A percentile compares a stretch with the other conserved stretches of the same genome.
phyloP scores from a whole-genome alignment of 2,113 vertebrate species.

The Pelmatolapia mariae region DNA sequence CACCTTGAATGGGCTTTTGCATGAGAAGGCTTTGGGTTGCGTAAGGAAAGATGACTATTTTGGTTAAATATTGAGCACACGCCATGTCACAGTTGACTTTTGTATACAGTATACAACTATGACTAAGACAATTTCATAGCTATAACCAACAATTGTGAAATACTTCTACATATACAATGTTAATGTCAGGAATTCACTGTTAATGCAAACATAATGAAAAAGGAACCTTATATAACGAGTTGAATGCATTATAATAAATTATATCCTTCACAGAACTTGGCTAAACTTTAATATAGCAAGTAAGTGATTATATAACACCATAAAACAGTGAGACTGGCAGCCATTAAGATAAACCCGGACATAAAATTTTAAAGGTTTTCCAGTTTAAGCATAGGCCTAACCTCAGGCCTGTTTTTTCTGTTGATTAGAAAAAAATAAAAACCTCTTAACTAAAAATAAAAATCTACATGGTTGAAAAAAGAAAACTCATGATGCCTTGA shows the following conservation, averaged over 20 bases:
- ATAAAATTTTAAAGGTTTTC: not conserved
- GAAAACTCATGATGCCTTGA: not conserved
- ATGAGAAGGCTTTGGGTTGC: not conserved
- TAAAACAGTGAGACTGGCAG: not conserved
- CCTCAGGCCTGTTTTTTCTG: not conserved
- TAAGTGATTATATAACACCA: not conserved
- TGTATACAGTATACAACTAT: not conserved
- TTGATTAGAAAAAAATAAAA: not conserved
- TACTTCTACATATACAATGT: not conserved
- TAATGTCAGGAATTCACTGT: not conserved
- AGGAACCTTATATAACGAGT: not conserved
- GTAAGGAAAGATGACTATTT: not conserved
- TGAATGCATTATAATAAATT: not conserved
- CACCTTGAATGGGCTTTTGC: not conserved
- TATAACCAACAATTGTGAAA: not conserved
- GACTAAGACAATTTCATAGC: not conserved
- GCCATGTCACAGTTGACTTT: not conserved
- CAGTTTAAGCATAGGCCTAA: not conserved
- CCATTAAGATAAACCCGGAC: not conserved
- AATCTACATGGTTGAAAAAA: not conserved
- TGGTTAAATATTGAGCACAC: not conserved
- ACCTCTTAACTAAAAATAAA: not conserved
- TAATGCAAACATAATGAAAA: not conserved
- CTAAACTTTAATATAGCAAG: not conserved
- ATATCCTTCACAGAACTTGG: not conserved